These are phyloP conservation scores for Microcebus griseorufus DNA, from an alignment of 2,113 vertebrate genomes.

Conservation along the genomic window DNA sequence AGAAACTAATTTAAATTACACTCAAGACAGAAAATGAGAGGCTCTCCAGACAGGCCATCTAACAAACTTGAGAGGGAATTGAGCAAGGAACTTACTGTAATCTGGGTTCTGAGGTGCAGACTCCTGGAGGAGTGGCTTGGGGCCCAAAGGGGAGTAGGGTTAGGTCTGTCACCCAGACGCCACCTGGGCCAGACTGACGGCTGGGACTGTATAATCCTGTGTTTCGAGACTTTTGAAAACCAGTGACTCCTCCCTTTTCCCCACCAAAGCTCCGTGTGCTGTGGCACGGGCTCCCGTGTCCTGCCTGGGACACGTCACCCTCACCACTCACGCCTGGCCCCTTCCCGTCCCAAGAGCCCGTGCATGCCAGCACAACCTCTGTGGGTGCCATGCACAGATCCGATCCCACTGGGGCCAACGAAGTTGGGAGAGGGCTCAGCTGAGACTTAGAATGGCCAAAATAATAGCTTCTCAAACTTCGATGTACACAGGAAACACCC, in stretches of 20 bases:
- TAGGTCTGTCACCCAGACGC: not conserved
- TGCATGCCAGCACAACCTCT: accelerated
- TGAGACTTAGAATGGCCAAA: not conserved
- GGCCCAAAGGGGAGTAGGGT: no score
- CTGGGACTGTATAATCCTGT: not conserved
- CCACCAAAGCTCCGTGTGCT: not conserved
- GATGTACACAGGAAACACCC: not conserved
- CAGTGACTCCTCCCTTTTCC: no score
- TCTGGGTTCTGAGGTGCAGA: not conserved
- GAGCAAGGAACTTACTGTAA: not conserved
- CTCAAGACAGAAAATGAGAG: not conserved
- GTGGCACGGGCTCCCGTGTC: not conserved
- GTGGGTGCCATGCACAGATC: no score
- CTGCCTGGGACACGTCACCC: no score
- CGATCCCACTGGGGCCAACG: not conserved
- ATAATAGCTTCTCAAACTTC: not conserved
- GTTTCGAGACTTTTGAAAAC: not conserved
- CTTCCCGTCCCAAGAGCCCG: not conserved
- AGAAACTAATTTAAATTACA: not conserved
- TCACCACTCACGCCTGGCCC: accelerated
- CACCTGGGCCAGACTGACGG: accelerated
- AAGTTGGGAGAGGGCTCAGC: not conserved
- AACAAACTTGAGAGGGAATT: not conserved
- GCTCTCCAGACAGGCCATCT: not conserved
- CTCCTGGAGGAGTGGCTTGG: not conserved